These are phyloP conservation scores for Neoascia interrupta DNA, from an alignment of 2,888 invertebrate genomes.

Conservation along the genomic window DNA sequence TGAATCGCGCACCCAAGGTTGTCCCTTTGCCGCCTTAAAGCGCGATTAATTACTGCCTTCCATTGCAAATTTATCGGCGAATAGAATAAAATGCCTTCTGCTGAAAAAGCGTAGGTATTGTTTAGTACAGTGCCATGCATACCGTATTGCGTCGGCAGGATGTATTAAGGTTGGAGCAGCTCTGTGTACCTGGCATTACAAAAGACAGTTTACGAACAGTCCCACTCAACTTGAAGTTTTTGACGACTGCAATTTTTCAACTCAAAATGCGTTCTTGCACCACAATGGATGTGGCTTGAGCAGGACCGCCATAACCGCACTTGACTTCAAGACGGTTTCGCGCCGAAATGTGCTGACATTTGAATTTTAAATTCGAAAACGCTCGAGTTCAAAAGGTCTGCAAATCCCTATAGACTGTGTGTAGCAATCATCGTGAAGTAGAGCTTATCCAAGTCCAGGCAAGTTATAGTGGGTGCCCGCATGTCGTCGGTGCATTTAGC, in stretches of 20 bases:
- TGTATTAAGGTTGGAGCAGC: no score
- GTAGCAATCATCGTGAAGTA: neutral
- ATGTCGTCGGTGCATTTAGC: neutral
- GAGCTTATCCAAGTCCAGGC: no score
- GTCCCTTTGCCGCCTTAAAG: slow-evolving; percentile 33
- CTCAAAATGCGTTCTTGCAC: slow-evolving; percentile 52
- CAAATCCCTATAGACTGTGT: neutral
- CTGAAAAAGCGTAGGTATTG: no score
- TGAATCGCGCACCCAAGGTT: neutral
- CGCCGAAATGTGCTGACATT: slow-evolving; percentile 43
- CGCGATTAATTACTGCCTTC: slow-evolving; percentile 54
- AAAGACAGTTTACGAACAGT: no score
- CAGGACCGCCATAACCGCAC: slow-evolving; percentile 29
- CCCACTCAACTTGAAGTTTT: no score
- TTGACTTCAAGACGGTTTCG: slow-evolving; percentile 59
- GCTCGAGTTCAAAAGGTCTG: slow-evolving; percentile 57
- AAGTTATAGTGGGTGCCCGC: no score
- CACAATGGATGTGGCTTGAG: slow-evolving; percentile 13
- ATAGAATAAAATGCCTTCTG: no score
- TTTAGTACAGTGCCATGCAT: no score
- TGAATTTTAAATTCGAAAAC: slow-evolving; percentile 37
- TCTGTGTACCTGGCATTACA: no score
- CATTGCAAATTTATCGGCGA: no score
- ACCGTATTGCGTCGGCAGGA: no score
- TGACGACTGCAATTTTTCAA: no score